Percentiles rank a stretch among this genome's conserved stretches.
phyloP scores from a whole-genome alignment of 2,797 vertebrate species.

The Acipenser oxyrinchus region DNA sequence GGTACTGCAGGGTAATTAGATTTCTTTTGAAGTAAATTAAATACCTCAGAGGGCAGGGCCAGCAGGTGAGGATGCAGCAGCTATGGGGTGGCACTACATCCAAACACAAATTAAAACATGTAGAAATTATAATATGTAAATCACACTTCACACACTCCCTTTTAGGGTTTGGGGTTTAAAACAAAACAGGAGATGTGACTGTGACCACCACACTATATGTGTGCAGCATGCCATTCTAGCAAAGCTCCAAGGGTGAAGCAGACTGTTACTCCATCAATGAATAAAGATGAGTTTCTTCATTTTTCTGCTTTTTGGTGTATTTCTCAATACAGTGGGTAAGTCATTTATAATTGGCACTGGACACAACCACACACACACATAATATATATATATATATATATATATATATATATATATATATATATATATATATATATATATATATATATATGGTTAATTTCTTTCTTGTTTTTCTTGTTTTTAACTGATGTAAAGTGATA shows the following conservation, averaged over 20 bases:
- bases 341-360: conserved; percentile 21
- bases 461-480: no score
- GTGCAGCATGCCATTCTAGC: neutral
- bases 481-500: no score
- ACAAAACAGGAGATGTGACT: neutral
- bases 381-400: no score
- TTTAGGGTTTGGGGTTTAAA: neutral
- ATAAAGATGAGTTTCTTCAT: conserved; percentile 49
- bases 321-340: conserved; percentile 52
- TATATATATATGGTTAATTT: no score
- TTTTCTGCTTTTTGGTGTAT: conserved; percentile 47
- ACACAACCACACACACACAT: neutral
- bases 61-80: neutral
- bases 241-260: neutral
- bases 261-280: conserved; percentile 28
- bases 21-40: neutral
- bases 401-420: no score
- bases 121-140: conserved; percentile 1
- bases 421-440: no score
- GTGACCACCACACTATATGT: neutral
- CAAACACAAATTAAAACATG: neutral
- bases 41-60: neutral
- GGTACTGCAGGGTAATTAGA: no score
- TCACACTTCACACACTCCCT: neutral
- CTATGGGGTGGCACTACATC: neutral